phyloP scores from a whole-genome alignment of 2,113 vertebrate species.

The Glaucomys volans region DNA sequence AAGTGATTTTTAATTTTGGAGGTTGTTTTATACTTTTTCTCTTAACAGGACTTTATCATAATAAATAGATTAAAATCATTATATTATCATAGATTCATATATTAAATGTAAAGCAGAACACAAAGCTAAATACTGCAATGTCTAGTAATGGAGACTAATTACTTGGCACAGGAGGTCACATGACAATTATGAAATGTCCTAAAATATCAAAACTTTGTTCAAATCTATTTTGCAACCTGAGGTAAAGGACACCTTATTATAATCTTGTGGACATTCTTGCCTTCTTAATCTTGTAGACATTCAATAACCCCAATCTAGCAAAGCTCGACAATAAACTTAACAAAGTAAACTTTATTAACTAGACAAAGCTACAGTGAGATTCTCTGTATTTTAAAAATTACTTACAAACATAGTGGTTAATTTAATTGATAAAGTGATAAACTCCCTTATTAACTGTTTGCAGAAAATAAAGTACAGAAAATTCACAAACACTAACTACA shows the following conservation, averaged over 20 bases:
- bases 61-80: background rate
- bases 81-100: background rate
- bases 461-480: slow-evolving; percentile 18
- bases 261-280: background rate
- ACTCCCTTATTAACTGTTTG: background rate
- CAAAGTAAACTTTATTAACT: background rate
- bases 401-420: background rate
- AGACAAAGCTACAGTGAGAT: background rate
- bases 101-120: background rate
- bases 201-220: background rate
- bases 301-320: background rate
- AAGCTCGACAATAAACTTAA: background rate
- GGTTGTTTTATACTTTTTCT: background rate
- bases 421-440: background rate
- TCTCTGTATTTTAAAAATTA: background rate
- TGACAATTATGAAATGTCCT: background rate
- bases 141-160: background rate
- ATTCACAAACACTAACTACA: background rate
- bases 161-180: background rate
- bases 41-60: background rate
- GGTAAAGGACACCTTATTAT: background rate
- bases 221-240: background rate
- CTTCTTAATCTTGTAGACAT: background rate
- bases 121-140: slow-evolving; percentile 15
- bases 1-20: slow-evolving; percentile 18